A percentile compares a stretch with the other conserved stretches of the same genome.
Evolutionary conservation across 1,140 invertebrate genomes (phyloP).

Genomic region (Lepidurus packardi): DNA sequence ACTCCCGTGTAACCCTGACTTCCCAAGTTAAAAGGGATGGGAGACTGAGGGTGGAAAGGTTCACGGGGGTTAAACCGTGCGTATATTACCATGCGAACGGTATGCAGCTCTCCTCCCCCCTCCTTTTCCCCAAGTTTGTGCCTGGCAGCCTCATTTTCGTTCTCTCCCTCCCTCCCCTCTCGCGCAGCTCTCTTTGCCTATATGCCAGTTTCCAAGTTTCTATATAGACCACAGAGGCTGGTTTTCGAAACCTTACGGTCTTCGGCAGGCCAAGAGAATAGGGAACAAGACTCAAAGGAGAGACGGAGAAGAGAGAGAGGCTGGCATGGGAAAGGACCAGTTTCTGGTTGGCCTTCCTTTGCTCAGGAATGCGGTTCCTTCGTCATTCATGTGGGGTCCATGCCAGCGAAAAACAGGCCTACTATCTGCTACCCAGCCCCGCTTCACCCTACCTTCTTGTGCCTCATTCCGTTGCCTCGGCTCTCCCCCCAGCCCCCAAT

Average conservation of each 20-base stretch:
- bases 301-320: slow-evolving; percentile 15
- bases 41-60: slow-evolving; percentile 10
- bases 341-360: slow-evolving; percentile 11
- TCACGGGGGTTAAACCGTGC: slow-evolving; percentile 29
- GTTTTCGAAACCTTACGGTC: not conserved
- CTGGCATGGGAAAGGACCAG: slow-evolving; percentile 8
- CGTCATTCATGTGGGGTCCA: slow-evolving; percentile 17
- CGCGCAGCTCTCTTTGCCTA: slow-evolving; percentile 8
- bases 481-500: not conserved
- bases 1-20: slow-evolving; percentile 18
- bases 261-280: slow-evolving; percentile 14
- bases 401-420: slow-evolving; percentile 17
- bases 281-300: slow-evolving; percentile 1
- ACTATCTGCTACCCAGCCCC: not conserved
- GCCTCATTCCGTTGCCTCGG: not conserved
- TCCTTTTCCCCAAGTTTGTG: slow-evolving; percentile 24
- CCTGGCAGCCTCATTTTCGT: slow-evolving; percentile 10
- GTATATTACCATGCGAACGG: slow-evolving; percentile 32
- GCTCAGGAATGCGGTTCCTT: slow-evolving; percentile 15
- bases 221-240: slow-evolving; percentile 3
- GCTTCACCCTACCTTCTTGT: not conserved
- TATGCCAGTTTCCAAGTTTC: not conserved
- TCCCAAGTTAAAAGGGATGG: slow-evolving; percentile 29
- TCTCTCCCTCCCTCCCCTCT: slow-evolving; percentile 17
- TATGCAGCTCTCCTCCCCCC: no score